Evolutionary conservation across 2,113 vertebrate genomes (phyloP), one percentile per base, ranked within the genome.

Genomic region (Epinephelus cyanopodus): DNA sequence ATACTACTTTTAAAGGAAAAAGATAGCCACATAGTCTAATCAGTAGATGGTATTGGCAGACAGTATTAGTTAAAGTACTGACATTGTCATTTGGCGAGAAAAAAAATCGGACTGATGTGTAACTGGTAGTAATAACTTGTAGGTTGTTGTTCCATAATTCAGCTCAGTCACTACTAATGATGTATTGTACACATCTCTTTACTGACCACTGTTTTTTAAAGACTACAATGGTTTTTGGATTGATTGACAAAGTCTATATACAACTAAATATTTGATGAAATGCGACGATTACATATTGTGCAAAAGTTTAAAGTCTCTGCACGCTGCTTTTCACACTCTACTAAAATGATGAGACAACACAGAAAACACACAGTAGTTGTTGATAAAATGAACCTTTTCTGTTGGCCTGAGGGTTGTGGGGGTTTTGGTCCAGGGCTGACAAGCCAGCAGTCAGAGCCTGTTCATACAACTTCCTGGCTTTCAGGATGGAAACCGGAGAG

Each of bases 381-480:
- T 77, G 12, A 58, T 17, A 11, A 23, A 23, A 4, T 29, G 1
- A 77, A 94, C 93, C 91, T 92, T 86, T 85, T 23, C 12, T 70
- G 48, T 53, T 75, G 27, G n/a, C 29, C 6, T 62, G 72, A 58
- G 11, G 50, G 33, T 69, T 81, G 27, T 21, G 33, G 27, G 11
- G 19, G 42, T 71, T 60, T 74, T 89, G 62, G 21, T 88, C 15
- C 10, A 75, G 50, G 17, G 86, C 83, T 18, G 84, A 90, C 69
- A 96, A 80, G 70, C 76, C 84, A 68, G 89, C 89, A 50, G 93
- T 89, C 50, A 98, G 69, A 0, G 92, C 87, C 6, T 93, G 96
- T 25, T 99, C 97, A 0, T 98, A 99, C 0, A 89, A 91, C 92
- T 94, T 98, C 61, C 98, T 96, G 21, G 97, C 97, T 90, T 97